Conservation (phyloP, 2,888 invertebrate genomes). For the Embidobia sp. region DNA sequence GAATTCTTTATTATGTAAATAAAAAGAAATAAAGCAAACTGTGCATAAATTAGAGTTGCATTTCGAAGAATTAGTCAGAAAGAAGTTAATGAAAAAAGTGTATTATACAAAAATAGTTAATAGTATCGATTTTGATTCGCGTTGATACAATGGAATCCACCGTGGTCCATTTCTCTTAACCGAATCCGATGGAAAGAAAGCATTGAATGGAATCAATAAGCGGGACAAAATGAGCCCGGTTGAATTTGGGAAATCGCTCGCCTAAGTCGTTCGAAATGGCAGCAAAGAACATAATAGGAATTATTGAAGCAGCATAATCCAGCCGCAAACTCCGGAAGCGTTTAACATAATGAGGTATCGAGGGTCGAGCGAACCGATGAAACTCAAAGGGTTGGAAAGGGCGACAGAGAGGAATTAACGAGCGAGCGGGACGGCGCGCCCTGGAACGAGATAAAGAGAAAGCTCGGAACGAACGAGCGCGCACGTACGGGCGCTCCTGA, state of each 20-base stretch:
- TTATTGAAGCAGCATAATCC: slow-evolving; percentile 73
- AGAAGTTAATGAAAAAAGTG: no score
- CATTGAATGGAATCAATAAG: no score
- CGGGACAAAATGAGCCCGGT: no score
- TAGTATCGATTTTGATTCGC: no score
- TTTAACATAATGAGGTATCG: slow-evolving; percentile 81
- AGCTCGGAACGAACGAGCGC: slow-evolving; percentile 52
- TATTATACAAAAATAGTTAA: no score
- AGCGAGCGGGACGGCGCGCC: slow-evolving; percentile 47
- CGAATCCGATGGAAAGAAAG: no score
- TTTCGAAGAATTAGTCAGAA: no score
- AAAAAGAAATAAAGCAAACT: no score
- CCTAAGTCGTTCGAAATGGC: slow-evolving; percentile 48
- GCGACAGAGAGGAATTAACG: slow-evolving; percentile 57
- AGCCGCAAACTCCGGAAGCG: slow-evolving; percentile 80
- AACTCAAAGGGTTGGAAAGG: slow-evolving; percentile 58
- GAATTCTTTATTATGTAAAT: no score
- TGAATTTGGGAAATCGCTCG: slow-evolving; percentile 26
- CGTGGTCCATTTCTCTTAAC: no score
- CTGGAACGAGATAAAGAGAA: slow-evolving; percentile 54
- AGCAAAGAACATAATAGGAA: slow-evolving; percentile 52
- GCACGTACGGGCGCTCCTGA: slow-evolving; percentile 45
- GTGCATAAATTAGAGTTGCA: no score
- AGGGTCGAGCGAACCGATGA: slow-evolving; percentile 71
- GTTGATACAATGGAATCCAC: no score